Evolutionary conservation across 2,797 vertebrate species (phyloP), one percentile per base, ranked within the genome.

Genomic region (Caiman crocodilus): DNA sequence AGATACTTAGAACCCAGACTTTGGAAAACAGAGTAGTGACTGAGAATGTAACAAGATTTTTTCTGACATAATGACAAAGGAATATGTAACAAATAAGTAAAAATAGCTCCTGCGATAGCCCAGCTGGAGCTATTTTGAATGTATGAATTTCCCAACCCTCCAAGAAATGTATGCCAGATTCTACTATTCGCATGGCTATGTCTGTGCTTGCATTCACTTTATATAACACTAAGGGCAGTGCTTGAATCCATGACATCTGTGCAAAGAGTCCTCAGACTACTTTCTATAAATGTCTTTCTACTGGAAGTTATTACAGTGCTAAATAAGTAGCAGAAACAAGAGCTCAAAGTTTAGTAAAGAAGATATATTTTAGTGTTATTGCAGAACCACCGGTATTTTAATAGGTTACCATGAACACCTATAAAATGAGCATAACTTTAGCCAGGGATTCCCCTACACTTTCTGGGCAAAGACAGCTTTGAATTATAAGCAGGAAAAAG

Each of bases 11-110:
- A 21, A 58, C 74, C 76, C 71, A 35, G 81, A 76, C 35, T n/a
- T 67, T 93, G 64, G 64, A 90, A 18, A 80, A 85, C 56, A 63
- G 17, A 75, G 21, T 67, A 56, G 73, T 85, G 82, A 59, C 16
- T 32, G 35, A 9, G 14, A 56, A 11, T 0, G 30, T 79, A 84
- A 32, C 1, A 25, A 89, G 90, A 91, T 89, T 25, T 73, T 57
- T 94, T 95, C 74, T 94, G 86, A 88, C 80, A 86, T 12, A 28
- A 73, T 63, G 60, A 67, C 67, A 87, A 73, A 57, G 20, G 74
- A 85, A 79, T 71, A 85, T 1, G 21, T 74, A 92, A 20, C 56
- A 73, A 64, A 58, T 87, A 76, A 35, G 79, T 88, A 65, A 87
- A 95, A 94, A 74, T 75, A 92, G 25, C 6, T 82, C 67, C 16